phyloP scores from a whole-genome alignment of 2,113 vertebrate genomes.

The Gymnobelideus leadbeateri region DNA sequence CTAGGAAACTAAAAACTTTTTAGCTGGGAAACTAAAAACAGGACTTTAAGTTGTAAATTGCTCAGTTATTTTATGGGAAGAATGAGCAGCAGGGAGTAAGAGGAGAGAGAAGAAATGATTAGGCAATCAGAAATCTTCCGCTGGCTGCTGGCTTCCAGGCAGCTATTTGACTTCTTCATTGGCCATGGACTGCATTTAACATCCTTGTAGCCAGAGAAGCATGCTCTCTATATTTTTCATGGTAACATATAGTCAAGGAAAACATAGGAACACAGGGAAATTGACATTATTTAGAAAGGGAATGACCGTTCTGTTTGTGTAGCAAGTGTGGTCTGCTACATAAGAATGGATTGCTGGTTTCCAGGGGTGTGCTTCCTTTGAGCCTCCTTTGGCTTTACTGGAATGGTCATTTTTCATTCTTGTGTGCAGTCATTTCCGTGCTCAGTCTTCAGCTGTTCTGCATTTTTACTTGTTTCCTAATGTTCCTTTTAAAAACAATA shows the following conservation, averaged over 20 bases:
- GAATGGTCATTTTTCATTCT: neutral
- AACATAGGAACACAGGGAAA: conserved; percentile 3
- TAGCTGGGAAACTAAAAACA: conserved; percentile 12
- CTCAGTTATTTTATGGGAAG: neutral
- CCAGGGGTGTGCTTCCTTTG: neutral
- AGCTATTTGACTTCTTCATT: neutral
- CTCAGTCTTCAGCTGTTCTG: neutral
- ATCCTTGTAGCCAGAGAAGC: neutral
- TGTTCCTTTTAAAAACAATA: neutral
- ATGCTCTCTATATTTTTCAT: conserved; percentile 20
- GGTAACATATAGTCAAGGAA: neutral
- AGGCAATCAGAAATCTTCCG: neutral
- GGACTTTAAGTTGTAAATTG: conserved; percentile 24
- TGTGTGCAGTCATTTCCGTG: neutral
- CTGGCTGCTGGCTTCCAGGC: neutral
- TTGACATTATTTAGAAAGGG: conserved; percentile 9
- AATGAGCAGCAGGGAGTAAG: neutral
- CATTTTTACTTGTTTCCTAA: neutral
- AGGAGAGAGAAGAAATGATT: neutral
- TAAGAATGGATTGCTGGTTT: neutral
- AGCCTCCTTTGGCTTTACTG: neutral
- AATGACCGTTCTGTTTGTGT: neutral
- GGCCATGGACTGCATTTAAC: neutral
- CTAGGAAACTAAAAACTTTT: conserved; percentile 26
- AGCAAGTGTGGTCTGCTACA: neutral